These are phyloP conservation scores for Laterallus jamaicensis DNA, from an alignment of 2,113 vertebrate species.

Conservation along the genomic window DNA sequence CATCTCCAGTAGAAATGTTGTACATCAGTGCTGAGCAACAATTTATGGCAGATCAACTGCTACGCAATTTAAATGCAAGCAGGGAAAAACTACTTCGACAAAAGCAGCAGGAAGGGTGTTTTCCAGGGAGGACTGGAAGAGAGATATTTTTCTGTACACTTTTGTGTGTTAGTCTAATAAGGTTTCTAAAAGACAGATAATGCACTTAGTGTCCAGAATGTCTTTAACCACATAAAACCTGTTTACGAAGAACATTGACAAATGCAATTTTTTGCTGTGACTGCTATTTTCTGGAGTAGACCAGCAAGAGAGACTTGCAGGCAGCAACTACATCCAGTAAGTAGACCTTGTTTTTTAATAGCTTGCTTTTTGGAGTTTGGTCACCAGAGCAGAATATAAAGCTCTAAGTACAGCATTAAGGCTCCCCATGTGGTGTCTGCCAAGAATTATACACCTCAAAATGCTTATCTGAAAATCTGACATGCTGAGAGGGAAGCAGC, in stretches of 20 bases:
- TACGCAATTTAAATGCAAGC: background rate
- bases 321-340: background rate
- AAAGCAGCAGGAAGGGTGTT: background rate
- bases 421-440: background rate
- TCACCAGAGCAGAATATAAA: background rate
- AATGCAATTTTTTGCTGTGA: background rate
- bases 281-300: background rate
- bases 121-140: background rate
- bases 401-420: slow-evolving; percentile 49
- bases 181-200: slow-evolving; percentile 8
- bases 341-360: background rate
- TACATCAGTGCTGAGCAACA: background rate
- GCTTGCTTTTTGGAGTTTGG: background rate
- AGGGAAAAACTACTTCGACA: background rate
- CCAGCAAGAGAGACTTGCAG: background rate
- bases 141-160: background rate
- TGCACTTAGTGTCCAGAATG: background rate
- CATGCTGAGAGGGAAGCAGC: background rate
- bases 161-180: background rate
- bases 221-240: slow-evolving; percentile 21
- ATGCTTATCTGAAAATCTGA: background rate
- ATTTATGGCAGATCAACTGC: background rate
- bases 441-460: background rate
- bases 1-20: background rate
- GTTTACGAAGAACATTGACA: background rate